Conservation (phyloP, 2,797 vertebrate species). For the Tragopan temminckii region DNA sequence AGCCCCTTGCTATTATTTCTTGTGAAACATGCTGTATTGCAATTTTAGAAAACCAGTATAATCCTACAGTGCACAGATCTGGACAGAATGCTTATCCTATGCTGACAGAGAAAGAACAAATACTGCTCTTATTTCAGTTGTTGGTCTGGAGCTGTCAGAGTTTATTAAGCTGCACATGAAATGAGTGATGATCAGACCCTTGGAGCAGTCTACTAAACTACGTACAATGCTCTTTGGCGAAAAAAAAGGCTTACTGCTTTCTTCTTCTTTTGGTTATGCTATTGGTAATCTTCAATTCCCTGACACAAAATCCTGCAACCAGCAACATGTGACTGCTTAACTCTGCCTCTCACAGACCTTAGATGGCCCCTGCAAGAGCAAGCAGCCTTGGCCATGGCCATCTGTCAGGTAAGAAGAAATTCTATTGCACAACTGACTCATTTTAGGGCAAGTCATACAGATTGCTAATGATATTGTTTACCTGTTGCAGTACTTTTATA, state of each 20-base stretch:
- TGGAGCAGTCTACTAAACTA: rapidly evolving
- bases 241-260: not conserved
- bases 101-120: not conserved
- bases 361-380: rapidly evolving
- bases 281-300: not conserved
- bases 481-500: not conserved
- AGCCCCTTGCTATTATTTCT: not conserved
- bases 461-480: not conserved
- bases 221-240: not conserved
- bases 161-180: not conserved
- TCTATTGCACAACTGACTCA: not conserved
- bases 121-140: not conserved
- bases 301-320: not conserved
- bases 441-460: not conserved
- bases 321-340: not conserved
- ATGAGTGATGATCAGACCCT: not conserved
- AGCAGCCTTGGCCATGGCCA: not conserved
- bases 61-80: not conserved
- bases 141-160: not conserved
- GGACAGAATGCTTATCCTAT: not conserved
- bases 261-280: not conserved
- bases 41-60: slow-evolving; percentile 14
- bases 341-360: not conserved
- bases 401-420: not conserved
- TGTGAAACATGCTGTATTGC: not conserved